Base-by-base conservation (phyloP, 92 coral and sea anemone genomes). In the Zoanthus solanderi region DNA sequence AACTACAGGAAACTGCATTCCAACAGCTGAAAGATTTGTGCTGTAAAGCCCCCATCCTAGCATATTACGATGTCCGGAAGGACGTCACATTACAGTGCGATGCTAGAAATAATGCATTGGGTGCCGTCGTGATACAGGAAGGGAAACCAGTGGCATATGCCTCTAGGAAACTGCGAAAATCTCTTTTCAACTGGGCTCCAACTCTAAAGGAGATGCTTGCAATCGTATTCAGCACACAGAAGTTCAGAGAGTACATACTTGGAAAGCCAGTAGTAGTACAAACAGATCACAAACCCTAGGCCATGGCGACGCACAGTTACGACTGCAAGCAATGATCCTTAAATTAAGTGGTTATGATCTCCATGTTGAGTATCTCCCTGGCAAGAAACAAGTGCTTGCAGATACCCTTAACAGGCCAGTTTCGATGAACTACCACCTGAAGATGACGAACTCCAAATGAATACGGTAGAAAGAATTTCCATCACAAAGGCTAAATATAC, bases 171-270 rank as follows among this genome's bases (percentile, higher is more conserved):
- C 89, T 50, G 56, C 56, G 56, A 50, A 5, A 50, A 50, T 50
- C 56, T 50, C 6, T 5, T 5, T 10, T 50, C 7, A 50, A 50
- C 56, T 50, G 56, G 56, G 23, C 23, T 10, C 56, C 56, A 50
- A 10, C 10, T 50, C 6, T 5, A 50, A 50, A 5, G 56, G 10
- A 50, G 7, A 50, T 50, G 56, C 56, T 50, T 50, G 56, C 56
- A 50, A 50, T 75, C 63, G 60, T 75, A n/a, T 79, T 69, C 90
- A 80, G 83, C 31, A 86, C 88, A 71, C 78, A 79, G 68, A 89
- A 86, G 61, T 92, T 89, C 90, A 83, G 92, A 79, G 90, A 92
- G 67, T 80, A 92, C 83, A 86, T 92, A 4, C 88, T 89, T 37
- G 94, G 92, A 37, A 87, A 90, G 76, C 53, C 78, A 72, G 76